Evolutionary conservation across 1,140 invertebrate genomes (phyloP), one percentile per base, ranked within the genome.

Genomic region (Scaptomyza montana): DNA sequence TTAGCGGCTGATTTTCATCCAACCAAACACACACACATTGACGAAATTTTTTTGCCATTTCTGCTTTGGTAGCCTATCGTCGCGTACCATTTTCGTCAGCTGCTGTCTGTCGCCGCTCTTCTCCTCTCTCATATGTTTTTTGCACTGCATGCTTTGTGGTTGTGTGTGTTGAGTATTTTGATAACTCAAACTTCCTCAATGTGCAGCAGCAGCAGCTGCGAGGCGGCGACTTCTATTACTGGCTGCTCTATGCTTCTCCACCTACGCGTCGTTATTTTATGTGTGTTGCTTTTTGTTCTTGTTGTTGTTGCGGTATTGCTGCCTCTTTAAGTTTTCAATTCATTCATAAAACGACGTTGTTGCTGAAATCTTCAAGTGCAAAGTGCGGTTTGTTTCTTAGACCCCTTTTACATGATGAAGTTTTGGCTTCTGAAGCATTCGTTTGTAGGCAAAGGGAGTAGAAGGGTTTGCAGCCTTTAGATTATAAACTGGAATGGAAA

Each of bases 41-140:
- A 68, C 49, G 60, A 68, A 66, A 64, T 60, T 25, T 33, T 63
- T 72, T 76, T 76, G 68, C 62, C 59, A 64, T 73, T 70, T 78
- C 61, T 77, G 74, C 77, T 78, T 78, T 78, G 67, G 51, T 62
- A 57, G 68, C 63, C 80, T 85, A 80, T 85, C 73, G 80, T 49
- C 57, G 65, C 66, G 71, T 85, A 84, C 80, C 80, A 84, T 84
- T 85, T 85, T 85, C 81, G 81, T 85, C 77, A 84, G 80, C 80
- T 74, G 60, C 56, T 72, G 60, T 53, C 61, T 67, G 57, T 45
- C 46, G 51, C 47, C 8, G 7, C 33, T 36, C 33, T 9, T 74
- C 56, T 50, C 49, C 51, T 30, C 33, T 33, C 70, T 65, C 80
- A 85, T 80, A 85, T 84, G 80, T 85, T 85, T 78, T 76, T 78